Evolutionary conservation across 2,113 vertebrate species (phyloP).

Genomic region (Lamprotornis superbus): DNA sequence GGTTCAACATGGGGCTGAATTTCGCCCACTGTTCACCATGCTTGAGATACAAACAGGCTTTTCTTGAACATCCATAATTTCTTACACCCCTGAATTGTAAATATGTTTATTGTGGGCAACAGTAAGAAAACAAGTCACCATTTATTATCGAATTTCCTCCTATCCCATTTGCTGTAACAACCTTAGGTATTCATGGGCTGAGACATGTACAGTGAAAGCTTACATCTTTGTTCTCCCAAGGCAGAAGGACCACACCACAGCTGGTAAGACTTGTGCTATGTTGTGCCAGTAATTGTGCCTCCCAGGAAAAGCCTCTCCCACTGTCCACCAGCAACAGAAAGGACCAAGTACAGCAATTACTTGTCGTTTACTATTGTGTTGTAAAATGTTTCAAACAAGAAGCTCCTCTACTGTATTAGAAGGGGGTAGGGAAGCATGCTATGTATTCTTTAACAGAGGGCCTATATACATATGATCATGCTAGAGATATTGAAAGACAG

Average conservation of each 20-base stretch:
- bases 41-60: slow-evolving; percentile 17
- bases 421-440: background rate
- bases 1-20: background rate
- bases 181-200: slow-evolving; percentile 36
- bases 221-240: slow-evolving; percentile 10
- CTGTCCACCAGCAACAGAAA: background rate
- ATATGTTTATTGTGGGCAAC: slow-evolving; percentile 55
- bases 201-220: background rate
- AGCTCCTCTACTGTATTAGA: background rate
- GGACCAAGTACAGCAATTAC: background rate
- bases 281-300: slow-evolving; percentile 53
- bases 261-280: slow-evolving; percentile 5
- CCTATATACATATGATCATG: background rate
- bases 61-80: slow-evolving; percentile 26
- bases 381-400: background rate
- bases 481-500: background rate
- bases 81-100: slow-evolving; percentile 51
- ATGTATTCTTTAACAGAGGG: background rate
- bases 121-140: slow-evolving; percentile 46
- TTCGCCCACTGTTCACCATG: slow-evolving; percentile 31
- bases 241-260: slow-evolving; percentile 4
- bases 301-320: background rate
- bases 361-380: background rate
- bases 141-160: slow-evolving; percentile 1
- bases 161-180: background rate